Conservation (phyloP, 2,113 vertebrate species). For the Halcyon senegalensis region DNA sequence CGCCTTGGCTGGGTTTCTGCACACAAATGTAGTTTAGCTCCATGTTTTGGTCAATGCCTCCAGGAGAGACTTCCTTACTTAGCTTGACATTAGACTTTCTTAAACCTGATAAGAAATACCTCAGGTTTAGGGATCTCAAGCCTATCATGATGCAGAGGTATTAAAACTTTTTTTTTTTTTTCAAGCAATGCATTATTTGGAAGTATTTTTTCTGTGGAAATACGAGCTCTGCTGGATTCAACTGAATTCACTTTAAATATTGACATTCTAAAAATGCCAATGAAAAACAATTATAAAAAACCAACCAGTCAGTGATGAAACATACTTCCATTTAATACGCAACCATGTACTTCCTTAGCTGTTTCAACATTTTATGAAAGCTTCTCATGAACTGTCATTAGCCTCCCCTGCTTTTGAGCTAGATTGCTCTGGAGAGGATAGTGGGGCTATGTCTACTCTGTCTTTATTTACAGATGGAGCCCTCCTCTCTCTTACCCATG, state of each 20-base stretch:
- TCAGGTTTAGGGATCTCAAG: neutral
- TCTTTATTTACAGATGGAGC: neutral
- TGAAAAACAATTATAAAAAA: neutral
- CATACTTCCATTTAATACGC: neutral
- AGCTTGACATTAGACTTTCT: neutral
- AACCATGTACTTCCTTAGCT: neutral
- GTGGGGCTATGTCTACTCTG: neutral
- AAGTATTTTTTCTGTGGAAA: neutral
- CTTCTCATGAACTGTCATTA: neutral
- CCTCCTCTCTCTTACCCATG: neutral
- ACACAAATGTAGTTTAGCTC: neutral
- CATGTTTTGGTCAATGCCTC: neutral
- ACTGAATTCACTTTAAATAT: neutral
- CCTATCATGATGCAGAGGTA: neutral
- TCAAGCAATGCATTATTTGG: neutral
- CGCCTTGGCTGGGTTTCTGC: neutral
- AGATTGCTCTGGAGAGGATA: neutral
- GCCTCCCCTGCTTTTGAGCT: neutral
- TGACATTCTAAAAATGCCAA: neutral
- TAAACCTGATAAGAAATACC: neutral
- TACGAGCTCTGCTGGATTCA: neutral
- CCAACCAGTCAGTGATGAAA: accelerated
- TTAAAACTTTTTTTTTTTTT: neutral
- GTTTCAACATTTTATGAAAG: neutral
- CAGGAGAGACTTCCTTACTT: neutral